Evolutionary conservation across 2,113 vertebrate genomes (phyloP).

Genomic region (Callocephalon fimbriatum): DNA sequence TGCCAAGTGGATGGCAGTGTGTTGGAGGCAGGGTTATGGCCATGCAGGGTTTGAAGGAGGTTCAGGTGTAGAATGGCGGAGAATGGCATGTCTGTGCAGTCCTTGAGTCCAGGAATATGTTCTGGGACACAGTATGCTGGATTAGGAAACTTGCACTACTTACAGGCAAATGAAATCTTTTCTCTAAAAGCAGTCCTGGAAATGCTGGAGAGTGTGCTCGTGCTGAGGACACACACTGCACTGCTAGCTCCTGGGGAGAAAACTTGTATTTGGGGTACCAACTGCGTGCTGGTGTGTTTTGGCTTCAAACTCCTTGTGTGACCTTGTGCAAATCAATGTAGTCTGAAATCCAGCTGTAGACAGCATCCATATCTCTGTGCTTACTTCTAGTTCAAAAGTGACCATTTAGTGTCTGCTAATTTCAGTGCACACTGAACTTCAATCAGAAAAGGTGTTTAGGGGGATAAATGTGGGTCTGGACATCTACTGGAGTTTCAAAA

Average conservation of each 20-base stretch:
- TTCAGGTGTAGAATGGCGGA: slow-evolving; percentile 14
- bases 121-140: neutral
- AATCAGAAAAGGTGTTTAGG: neutral
- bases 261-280: neutral
- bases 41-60: slow-evolving; percentile 35
- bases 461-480: neutral
- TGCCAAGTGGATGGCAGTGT: slow-evolving; percentile 60
- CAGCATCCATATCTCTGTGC: neutral
- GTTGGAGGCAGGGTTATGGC: slow-evolving; percentile 33
- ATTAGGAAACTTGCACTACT: neutral
- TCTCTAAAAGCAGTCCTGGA: neutral
- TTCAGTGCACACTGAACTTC: neutral
- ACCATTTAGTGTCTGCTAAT: neutral
- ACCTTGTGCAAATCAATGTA: slow-evolving; percentile 13
- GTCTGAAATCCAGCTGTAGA: neutral
- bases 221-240: neutral
- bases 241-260: neutral
- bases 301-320: neutral
- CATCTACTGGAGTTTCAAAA: neutral
- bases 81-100: neutral
- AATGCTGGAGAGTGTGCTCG: neutral
- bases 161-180: neutral
- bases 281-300: neutral
- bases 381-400: neutral
- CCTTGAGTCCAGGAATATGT: neutral